Conservation (phyloP, 2,797 vertebrate species). For the Paedocypris micromegethes region DNA sequence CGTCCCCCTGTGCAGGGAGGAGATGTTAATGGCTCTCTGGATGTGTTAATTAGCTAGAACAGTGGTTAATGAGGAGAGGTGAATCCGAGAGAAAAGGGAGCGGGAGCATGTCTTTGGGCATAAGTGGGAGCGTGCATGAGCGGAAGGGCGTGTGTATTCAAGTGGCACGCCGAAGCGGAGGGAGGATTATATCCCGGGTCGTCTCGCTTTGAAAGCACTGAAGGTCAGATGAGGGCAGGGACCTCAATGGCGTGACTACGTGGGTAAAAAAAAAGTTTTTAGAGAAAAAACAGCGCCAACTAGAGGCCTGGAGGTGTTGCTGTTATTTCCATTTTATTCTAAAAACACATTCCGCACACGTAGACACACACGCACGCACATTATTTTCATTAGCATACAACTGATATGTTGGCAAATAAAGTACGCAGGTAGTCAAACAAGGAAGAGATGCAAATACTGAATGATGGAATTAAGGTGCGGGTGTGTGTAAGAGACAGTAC, state of each 20-base stretch:
- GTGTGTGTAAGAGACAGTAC: slow-evolving; percentile 4
- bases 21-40: slow-evolving; percentile 50
- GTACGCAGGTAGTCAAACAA: neutral
- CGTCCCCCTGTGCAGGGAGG: slow-evolving; percentile 36
- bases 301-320: slow-evolving; percentile 34
- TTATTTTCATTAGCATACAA: neutral
- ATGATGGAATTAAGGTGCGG: slow-evolving; percentile 7
- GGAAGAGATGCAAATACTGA: neutral
- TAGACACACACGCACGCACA: no score
- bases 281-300: slow-evolving; percentile 9
- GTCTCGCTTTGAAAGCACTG: slow-evolving; percentile 27
- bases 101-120: slow-evolving; percentile 15
- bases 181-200: slow-evolving; percentile 9
- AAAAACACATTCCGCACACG: neutral
- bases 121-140: slow-evolving; percentile 18
- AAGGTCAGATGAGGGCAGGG: slow-evolving; percentile 35
- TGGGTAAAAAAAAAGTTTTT: slow-evolving; percentile 1
- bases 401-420: neutral
- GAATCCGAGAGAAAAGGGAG: slow-evolving; percentile 30
- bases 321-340: neutral
- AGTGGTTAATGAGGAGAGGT: slow-evolving; percentile 46
- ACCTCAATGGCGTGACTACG: slow-evolving; percentile 11
- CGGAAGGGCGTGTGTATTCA: slow-evolving; percentile 27
- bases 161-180: slow-evolving; percentile 18
- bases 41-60: slow-evolving; percentile 51